Percentiles rank a stretch among this genome's conserved stretches.
Evolutionary conservation across 2,797 vertebrate species (phyloP).

Genomic region (Silurus lanzhouensis): DNA sequence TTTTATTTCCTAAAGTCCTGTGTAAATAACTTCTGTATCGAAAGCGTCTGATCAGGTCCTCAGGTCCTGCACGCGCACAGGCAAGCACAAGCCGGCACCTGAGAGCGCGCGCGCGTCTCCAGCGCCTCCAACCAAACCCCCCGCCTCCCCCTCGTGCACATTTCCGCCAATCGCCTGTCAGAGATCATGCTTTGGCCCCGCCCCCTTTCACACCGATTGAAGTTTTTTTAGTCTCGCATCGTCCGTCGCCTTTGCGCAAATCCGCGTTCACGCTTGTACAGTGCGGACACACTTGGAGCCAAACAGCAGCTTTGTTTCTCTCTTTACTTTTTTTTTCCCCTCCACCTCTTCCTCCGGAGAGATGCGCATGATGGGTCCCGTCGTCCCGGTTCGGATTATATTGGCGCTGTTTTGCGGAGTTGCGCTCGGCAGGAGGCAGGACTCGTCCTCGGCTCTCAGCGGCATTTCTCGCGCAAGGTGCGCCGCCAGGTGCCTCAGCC

Average conservation of each 20-base stretch:
- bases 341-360: neutral
- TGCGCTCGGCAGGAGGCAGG: conserved; percentile 68
- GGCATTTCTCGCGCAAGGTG: conserved; percentile 80
- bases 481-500: conserved; percentile 85
- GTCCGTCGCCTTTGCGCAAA: conserved; percentile 45
- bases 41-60: neutral
- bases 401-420: conserved; percentile 64
- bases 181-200: conserved; percentile 55
- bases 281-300: neutral
- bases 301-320: too few species aligned
- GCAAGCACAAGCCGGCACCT: conserved; percentile 41
- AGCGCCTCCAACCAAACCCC: conserved; percentile 1
- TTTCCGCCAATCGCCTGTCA: conserved; percentile 70
- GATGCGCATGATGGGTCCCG: conserved; percentile 27
- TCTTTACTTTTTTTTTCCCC: neutral
- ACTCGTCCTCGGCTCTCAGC: conserved; percentile 70
- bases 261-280: conserved; percentile 39
- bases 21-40: neutral
- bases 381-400: conserved; percentile 76
- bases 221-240: conserved; percentile 60
- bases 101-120: conserved; percentile 47
- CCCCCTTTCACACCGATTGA: conserved; percentile 63
- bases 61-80: neutral
- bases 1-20: neutral
- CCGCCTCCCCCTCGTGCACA: neutral